Conservation (phyloP, 1,140 invertebrate genomes). For the Periplaneta americana region DNA sequence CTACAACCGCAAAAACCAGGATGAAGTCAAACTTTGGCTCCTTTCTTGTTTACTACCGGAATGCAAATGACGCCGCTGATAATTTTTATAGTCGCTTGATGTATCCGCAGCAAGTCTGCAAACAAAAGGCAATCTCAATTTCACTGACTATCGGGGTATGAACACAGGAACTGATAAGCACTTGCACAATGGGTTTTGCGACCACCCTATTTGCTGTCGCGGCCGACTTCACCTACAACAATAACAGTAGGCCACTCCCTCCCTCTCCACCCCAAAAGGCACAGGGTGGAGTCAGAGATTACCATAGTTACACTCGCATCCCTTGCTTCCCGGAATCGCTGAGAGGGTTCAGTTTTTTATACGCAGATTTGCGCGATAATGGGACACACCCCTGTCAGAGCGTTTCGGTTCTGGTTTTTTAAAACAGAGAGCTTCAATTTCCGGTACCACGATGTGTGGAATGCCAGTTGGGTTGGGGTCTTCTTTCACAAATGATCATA, state of each 20-base stretch:
- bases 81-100: no score
- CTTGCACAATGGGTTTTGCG: not conserved
- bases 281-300: not conserved
- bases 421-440: not conserved
- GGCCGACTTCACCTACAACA: not conserved
- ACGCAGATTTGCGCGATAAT: not conserved
- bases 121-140: no score
- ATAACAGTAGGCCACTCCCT: no score
- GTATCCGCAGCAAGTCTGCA: no score
- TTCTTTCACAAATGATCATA: no score
- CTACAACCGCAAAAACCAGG: no score
- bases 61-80: no score
- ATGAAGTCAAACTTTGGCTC: no score
- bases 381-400: not conserved
- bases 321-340: not conserved
- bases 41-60: no score
- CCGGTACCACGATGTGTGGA: not conserved
- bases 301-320: not conserved
- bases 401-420: not conserved
- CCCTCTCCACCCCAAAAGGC: not conserved
- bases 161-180: no score
- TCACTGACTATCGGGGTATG: no score
- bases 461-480: no score
- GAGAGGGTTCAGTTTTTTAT: not conserved
- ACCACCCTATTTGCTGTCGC: not conserved